phyloP scores from a whole-genome alignment of 1,140 invertebrate species.

The Oryctes rhinoceros region DNA sequence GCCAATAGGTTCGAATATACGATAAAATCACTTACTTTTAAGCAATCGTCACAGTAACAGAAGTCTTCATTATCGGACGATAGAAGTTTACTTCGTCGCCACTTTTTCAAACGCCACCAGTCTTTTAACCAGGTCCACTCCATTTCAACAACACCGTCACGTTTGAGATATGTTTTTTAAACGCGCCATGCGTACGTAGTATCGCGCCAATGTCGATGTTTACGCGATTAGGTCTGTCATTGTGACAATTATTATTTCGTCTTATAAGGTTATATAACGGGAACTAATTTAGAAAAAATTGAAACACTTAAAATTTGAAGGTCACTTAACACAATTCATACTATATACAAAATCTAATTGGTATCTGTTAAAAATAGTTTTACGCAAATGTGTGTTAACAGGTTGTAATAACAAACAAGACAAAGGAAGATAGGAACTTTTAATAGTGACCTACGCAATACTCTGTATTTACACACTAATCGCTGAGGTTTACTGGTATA shows the following conservation, averaged over 20 bases:
- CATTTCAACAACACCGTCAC: slow-evolving; percentile 60
- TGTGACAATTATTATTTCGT: slow-evolving; percentile 3
- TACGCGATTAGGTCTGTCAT: slow-evolving; percentile 8
- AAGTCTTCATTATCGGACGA: slow-evolving; percentile 67
- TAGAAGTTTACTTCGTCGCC: slow-evolving; percentile 68
- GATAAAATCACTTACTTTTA: slow-evolving; percentile 20
- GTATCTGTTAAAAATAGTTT: not conserved
- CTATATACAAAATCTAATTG: not conserved
- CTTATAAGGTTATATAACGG: slow-evolving; percentile 2
- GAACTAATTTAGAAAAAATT: slow-evolving; percentile 3
- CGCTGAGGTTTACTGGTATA: not conserved
- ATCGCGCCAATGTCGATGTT: not conserved
- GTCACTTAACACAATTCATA: slow-evolving; percentile 7
- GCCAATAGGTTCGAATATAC: too few relatives aligned
- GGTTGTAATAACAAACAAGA: not conserved
- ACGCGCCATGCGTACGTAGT: not conserved
- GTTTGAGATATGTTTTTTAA: not conserved
- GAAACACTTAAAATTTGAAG: slow-evolving; percentile 1
- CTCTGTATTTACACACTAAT: not conserved
- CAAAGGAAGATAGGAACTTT: not conserved
- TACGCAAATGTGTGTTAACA: not conserved
- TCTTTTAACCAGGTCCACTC: slow-evolving; percentile 80
- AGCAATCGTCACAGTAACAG: slow-evolving; percentile 78
- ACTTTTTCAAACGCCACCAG: slow-evolving; percentile 78
- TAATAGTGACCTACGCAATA: not conserved